Conservation (phyloP, 1,140 invertebrate species). For the Euborellia annulipes region DNA sequence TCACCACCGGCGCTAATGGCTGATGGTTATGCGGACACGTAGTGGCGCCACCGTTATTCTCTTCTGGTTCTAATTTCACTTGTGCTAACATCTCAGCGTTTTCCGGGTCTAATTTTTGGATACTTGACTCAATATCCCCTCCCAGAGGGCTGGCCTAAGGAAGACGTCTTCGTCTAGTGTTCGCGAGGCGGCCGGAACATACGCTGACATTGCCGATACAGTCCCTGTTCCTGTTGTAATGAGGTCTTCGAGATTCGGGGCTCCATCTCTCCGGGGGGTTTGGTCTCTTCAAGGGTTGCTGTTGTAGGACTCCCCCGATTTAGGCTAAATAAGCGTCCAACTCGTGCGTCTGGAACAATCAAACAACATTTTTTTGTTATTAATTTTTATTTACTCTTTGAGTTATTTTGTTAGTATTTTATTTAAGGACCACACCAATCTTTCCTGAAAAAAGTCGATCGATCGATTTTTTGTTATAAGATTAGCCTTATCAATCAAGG, state of each 20-base stretch:
- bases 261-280: conserved; percentile 37
- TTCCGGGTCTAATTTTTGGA: conserved; percentile 73
- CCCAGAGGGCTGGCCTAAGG: conserved; percentile 66
- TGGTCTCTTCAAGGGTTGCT: conserved; percentile 9
- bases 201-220: conserved; percentile 6
- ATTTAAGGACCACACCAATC: no score
- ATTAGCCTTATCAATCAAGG: no score
- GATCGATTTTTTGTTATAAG: no score
- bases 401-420: no score
- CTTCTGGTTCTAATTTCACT: conserved; percentile 58
- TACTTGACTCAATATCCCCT: conserved; percentile 76
- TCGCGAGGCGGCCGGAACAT: conserved; percentile 7
- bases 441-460: no score
- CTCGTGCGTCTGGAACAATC: conserved; percentile 38
- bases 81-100: conserved; percentile 72
- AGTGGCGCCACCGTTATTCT: conserved; percentile 34
- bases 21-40: neutral
- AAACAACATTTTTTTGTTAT: no score
- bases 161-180: conserved; percentile 57
- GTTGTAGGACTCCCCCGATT: conserved; percentile 31
- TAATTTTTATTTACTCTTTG: no score
- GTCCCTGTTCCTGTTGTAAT: conserved; percentile 25
- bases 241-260: conserved; percentile 55
- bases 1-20: neutral
- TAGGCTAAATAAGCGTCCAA: conserved; percentile 41